Percentiles rank a stretch among this genome's conserved stretches.
phyloP scores from a whole-genome alignment of 2,113 vertebrate species.

The Callorhinus ursinus region DNA sequence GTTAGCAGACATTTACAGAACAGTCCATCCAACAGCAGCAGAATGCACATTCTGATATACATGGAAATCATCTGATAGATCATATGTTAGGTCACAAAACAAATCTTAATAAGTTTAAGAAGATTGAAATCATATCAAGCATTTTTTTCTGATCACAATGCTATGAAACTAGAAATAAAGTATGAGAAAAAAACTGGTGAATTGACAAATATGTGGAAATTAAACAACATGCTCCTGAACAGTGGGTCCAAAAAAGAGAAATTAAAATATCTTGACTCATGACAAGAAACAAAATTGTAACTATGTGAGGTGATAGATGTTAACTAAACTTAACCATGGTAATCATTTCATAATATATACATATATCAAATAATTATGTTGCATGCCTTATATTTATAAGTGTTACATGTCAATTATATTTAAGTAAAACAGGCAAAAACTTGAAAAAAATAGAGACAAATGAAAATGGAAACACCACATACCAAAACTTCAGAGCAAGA shows the following conservation, averaged over 20 bases:
- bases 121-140: not conserved
- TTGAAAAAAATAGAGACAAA: not conserved
- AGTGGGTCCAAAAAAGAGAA: not conserved
- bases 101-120: not conserved
- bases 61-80: not conserved
- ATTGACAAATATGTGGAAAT: not conserved
- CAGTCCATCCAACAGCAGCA: not conserved
- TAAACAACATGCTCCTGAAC: not conserved
- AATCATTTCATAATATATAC: not conserved
- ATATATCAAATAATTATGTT: not conserved
- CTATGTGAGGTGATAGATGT: not conserved
- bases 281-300: not conserved
- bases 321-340: not conserved
- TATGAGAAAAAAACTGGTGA: not conserved
- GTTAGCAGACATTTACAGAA: not conserved
- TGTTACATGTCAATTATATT: not conserved
- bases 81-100: not conserved
- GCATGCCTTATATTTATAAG: not conserved
- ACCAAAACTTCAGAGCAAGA: not conserved
- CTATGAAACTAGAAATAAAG: not conserved
- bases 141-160: not conserved
- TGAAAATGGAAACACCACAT: not conserved
- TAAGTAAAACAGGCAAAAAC: not conserved
- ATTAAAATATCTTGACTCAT: not conserved
- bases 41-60: not conserved